phyloP scores from a whole-genome alignment of 92 coral and sea anemone species.

The Actinostola sp. region DNA sequence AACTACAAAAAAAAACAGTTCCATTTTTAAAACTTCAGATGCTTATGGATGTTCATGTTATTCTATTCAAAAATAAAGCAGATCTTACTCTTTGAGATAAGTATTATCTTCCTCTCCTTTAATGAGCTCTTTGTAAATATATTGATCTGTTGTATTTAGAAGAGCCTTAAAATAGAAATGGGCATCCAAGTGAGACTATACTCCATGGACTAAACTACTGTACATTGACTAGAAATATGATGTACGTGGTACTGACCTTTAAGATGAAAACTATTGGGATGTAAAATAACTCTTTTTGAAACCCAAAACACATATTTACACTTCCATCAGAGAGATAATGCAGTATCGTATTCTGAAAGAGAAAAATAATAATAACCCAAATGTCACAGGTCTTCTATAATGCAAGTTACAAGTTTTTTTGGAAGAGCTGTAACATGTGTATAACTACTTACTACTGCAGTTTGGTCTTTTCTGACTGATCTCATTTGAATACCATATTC shows the following conservation, averaged over 20 bases:
- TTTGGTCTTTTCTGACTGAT: conserved; percentile 88
- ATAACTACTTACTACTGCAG: conserved; percentile 91
- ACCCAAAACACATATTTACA: conserved; percentile 58
- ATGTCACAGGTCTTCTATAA: too few species aligned
- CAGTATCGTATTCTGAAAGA: conserved; percentile 73
- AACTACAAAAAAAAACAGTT: conserved; percentile 60
- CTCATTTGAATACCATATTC: conserved; percentile 96
- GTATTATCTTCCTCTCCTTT: conserved; percentile 88
- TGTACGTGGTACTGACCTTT: conserved; percentile 74
- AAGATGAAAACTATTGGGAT: conserved; percentile 89
- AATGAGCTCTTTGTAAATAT: conserved; percentile 82
- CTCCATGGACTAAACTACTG: too few species aligned
- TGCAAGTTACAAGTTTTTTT: too few species aligned
- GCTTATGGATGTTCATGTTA: too few species aligned
- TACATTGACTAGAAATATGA: too few species aligned
- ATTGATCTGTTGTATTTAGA: conserved; percentile 87
- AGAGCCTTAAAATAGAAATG: conserved; percentile 62
- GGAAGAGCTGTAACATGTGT: too few species aligned
- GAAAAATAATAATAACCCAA: neutral
- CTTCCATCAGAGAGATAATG: conserved; percentile 91
- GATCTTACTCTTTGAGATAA: conserved; percentile 90
- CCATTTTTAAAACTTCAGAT: too few species aligned
- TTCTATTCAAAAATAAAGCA: neutral
- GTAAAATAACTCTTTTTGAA: conserved; percentile 79
- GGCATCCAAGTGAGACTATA: too few species aligned